Evolutionary conservation across 2,888 invertebrate genomes (phyloP).

Genomic region (Eulithis prunata): DNA sequence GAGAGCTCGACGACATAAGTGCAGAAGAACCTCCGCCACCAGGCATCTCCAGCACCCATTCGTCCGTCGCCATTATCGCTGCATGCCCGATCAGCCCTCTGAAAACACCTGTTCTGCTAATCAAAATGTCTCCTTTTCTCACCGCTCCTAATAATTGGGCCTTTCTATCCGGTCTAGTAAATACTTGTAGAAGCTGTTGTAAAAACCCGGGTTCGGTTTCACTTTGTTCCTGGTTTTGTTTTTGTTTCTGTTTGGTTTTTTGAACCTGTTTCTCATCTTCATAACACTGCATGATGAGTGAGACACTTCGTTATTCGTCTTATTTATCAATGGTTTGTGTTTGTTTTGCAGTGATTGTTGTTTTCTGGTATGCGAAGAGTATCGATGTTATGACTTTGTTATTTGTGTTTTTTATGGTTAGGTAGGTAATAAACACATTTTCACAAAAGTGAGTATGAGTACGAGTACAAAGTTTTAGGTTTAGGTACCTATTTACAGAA

Average conservation of each 20-base stretch:
- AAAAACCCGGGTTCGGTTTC: background rate
- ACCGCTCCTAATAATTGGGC: background rate
- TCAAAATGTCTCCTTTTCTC: slow-evolving; percentile 6
- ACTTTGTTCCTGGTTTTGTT: no score
- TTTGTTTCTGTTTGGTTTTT: no score
- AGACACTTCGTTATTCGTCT: background rate
- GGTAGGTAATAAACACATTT: no score
- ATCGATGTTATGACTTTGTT: no score
- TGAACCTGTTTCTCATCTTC: background rate
- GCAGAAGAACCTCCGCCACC: slow-evolving; percentile 2
- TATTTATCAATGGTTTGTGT: no score
- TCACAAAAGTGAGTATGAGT: no score
- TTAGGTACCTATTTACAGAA: no score
- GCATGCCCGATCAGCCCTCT: slow-evolving; percentile 4
- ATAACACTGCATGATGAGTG: background rate
- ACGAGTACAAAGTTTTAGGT: no score
- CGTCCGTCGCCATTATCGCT: slow-evolving; percentile 3
- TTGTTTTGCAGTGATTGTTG: no score
- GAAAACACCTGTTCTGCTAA: background rate
- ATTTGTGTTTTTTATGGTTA: no score
- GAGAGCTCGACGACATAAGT: background rate
- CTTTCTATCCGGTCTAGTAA: background rate
- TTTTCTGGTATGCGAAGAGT: no score
- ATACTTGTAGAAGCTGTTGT: background rate
- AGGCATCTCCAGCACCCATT: slow-evolving; percentile 7